phyloP scores from a whole-genome alignment of 1,140 invertebrate genomes.

The Plodia interpunctella region DNA sequence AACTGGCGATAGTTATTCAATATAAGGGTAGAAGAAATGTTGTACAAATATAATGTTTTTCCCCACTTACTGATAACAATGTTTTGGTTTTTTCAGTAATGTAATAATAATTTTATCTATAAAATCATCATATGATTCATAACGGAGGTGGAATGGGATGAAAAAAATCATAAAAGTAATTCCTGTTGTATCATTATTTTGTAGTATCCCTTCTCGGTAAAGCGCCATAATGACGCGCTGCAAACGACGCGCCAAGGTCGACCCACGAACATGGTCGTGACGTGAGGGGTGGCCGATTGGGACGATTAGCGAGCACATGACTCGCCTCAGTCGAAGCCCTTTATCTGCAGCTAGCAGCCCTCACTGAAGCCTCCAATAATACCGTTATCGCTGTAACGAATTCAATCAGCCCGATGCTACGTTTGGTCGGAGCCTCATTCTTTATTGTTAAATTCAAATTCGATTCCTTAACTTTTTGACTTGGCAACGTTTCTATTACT shows the following conservation, averaged over 20 bases:
- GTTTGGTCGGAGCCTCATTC: not conserved
- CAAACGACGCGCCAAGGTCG: not conserved
- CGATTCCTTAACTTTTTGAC: too few relatives aligned
- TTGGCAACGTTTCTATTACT: too few relatives aligned
- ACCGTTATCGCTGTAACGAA: slow-evolving; percentile 25
- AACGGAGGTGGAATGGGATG: too few relatives aligned
- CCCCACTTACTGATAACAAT: too few relatives aligned
- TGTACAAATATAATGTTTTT: too few relatives aligned
- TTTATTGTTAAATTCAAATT: not conserved
- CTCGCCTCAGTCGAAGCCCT: slow-evolving; percentile 32
- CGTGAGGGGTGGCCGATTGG: slow-evolving; percentile 19
- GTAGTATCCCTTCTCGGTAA: not conserved
- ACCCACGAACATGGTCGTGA: not conserved
- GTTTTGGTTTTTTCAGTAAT: too few relatives aligned
- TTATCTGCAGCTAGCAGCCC: slow-evolving; percentile 39
- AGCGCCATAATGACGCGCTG: not conserved
- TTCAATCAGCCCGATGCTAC: not conserved
- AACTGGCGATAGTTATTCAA: too few relatives aligned
- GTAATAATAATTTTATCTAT: too few relatives aligned
- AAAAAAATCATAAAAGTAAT: too few relatives aligned
- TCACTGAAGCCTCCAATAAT: slow-evolving; percentile 24
- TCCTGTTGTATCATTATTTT: too few relatives aligned
- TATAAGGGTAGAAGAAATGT: too few relatives aligned
- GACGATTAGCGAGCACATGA: slow-evolving; percentile 31
- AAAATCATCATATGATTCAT: too few relatives aligned